Evolutionary conservation across 1,140 invertebrate genomes (phyloP).

Genomic region (Procambarus virginalis): DNA sequence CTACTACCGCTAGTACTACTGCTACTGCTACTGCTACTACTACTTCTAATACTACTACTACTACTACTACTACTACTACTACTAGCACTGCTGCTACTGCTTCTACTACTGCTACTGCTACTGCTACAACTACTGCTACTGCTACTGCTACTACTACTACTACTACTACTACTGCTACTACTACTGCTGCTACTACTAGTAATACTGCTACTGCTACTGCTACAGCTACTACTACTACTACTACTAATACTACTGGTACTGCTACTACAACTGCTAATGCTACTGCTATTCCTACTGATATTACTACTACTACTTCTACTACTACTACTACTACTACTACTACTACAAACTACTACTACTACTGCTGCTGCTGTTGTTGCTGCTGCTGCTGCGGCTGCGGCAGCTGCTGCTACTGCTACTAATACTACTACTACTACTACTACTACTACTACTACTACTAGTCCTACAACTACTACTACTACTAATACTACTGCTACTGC

Average conservation of each 20-base stretch:
- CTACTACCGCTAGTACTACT: too few species aligned
- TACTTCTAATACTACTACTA: too few species aligned
- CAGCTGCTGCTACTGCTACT: too few species aligned
- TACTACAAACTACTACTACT: too few species aligned
- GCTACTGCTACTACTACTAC: neutral
- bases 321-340: conserved; percentile 22
- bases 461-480: too few species aligned
- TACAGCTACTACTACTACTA: neutral
- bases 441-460: too few species aligned
- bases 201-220: neutral
- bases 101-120: neutral
- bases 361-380: too few species aligned
- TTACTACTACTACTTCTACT: conserved; percentile 33
- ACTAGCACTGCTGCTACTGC: neutral
- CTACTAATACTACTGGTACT: neutral
- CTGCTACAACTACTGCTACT: neutral
- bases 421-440: too few species aligned
- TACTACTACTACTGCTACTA: neutral
- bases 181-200: neutral
- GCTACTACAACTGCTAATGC: neutral
- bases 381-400: too few species aligned
- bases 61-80: neutral
- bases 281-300: neutral
- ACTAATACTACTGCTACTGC: too few species aligned
- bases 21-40: neutral